phyloP scores from a whole-genome alignment of 1,140 invertebrate species.

The Brachionus koreanus region DNA sequence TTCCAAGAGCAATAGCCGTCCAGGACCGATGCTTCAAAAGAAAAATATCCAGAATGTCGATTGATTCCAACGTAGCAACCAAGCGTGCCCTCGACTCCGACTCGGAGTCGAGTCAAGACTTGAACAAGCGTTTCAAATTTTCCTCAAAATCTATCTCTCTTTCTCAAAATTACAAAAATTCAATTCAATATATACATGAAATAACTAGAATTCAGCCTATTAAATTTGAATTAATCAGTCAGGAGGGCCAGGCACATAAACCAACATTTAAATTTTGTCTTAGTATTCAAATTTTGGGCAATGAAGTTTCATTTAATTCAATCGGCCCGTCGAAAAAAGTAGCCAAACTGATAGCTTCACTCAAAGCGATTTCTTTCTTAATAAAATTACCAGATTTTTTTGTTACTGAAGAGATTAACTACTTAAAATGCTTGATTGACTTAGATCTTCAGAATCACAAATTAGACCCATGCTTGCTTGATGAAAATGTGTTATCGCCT shows the following conservation, averaged over 20 bases:
- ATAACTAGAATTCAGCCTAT: conserved; percentile 15
- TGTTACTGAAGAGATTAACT: neutral
- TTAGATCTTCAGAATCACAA: neutral
- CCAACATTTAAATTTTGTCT: conserved; percentile 17
- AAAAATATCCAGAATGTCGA: neutral
- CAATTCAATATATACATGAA: conserved; percentile 25
- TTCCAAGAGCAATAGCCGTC: neutral
- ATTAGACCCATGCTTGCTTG: neutral
- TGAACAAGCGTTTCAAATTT: neutral
- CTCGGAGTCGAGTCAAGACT: neutral
- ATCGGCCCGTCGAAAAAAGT: neutral
- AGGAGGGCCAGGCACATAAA: conserved; percentile 18
- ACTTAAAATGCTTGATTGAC: neutral
- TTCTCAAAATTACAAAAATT: neutral
- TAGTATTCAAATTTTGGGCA: neutral
- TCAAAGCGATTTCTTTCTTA: neutral
- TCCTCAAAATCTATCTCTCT: neutral
- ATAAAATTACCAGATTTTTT: neutral
- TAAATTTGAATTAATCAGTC: neutral
- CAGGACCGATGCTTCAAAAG: neutral
- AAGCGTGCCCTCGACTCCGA: neutral
- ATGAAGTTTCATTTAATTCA: neutral
- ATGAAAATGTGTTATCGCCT: neutral
- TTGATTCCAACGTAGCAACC: neutral
- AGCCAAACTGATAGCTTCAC: conserved; percentile 1